A percentile compares a stretch with the other conserved stretches of the same genome.
Conservation (phyloP, 2,113 vertebrate species). For the Ciconia stormi region DNA sequence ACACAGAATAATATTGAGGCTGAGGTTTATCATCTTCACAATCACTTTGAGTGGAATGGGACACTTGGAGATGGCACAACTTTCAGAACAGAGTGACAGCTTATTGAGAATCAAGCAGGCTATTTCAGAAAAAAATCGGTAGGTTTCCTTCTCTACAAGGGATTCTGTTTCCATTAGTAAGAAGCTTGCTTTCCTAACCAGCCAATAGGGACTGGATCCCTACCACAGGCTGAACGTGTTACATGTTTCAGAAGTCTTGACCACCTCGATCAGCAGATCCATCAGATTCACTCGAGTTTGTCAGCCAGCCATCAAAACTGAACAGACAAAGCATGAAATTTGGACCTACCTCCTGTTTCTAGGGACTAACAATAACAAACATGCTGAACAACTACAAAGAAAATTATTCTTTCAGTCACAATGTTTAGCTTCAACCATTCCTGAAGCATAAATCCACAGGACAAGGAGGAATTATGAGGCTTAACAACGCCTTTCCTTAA, state of each 20-base stretch:
- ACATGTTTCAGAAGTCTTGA: background rate
- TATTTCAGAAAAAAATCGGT: background rate
- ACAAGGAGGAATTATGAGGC: background rate
- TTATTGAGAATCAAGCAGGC: background rate
- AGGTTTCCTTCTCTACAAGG: background rate
- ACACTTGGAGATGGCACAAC: background rate
- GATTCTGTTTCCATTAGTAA: background rate
- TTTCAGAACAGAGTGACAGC: background rate
- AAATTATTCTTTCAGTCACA: background rate
- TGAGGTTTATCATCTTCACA: background rate
- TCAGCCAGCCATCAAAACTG: background rate
- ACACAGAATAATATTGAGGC: background rate
- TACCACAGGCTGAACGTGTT: background rate
- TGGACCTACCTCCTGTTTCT: background rate
- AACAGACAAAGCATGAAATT: fast-evolving
- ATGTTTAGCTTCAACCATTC: background rate
- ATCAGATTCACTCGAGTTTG: background rate
- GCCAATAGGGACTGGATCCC: background rate
- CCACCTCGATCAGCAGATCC: background rate
- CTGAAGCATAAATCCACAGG: background rate
- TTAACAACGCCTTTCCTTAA: background rate
- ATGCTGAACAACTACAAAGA: background rate
- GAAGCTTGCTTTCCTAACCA: background rate
- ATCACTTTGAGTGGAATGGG: background rate
- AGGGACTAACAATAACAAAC: background rate